phyloP scores from a whole-genome alignment of 2,113 vertebrate species.

The Halcyon malimbica region DNA sequence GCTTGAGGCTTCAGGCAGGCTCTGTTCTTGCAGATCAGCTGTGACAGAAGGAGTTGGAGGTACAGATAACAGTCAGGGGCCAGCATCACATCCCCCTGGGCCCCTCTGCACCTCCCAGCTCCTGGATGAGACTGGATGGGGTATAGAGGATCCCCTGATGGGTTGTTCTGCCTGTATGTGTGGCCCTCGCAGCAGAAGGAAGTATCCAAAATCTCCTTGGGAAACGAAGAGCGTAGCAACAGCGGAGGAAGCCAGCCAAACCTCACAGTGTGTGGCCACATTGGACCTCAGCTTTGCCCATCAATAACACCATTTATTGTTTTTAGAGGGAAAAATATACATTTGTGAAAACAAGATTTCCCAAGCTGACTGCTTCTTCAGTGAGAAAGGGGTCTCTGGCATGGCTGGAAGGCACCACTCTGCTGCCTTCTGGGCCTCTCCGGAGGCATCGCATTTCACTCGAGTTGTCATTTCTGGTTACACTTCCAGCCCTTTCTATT shows the following conservation, averaged over 20 bases:
- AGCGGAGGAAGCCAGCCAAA: conserved; percentile 48
- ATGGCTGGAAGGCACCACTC: not conserved
- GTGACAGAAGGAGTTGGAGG: not conserved
- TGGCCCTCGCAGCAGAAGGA: not conserved
- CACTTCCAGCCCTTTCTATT: conserved; percentile 31
- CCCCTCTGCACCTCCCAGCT: not conserved
- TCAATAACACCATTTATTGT: conserved; percentile 64
- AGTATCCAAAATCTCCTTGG: conserved; percentile 13
- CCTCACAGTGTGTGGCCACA: conserved; percentile 55
- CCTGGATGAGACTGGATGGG: not conserved
- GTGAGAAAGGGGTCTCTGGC: conserved; percentile 8
- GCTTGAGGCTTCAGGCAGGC: not conserved
- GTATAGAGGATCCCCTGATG: not conserved
- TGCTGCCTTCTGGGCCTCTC: conserved; percentile 41
- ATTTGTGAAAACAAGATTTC: conserved; percentile 42
- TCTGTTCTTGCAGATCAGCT: not conserved
- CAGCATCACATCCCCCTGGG: not conserved
- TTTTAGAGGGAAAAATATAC: conserved; percentile 50
- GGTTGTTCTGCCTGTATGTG: not conserved
- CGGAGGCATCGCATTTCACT: conserved; percentile 37
- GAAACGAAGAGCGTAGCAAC: not conserved
- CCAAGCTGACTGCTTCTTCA: conserved; percentile 7
- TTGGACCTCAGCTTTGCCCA: conserved; percentile 29
- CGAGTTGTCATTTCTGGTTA: conserved; percentile 54
- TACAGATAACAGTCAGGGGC: not conserved